These are phyloP conservation scores for Thymelicus acteon DNA, from an alignment of 2,888 invertebrate genomes.

Conservation along the genomic window DNA sequence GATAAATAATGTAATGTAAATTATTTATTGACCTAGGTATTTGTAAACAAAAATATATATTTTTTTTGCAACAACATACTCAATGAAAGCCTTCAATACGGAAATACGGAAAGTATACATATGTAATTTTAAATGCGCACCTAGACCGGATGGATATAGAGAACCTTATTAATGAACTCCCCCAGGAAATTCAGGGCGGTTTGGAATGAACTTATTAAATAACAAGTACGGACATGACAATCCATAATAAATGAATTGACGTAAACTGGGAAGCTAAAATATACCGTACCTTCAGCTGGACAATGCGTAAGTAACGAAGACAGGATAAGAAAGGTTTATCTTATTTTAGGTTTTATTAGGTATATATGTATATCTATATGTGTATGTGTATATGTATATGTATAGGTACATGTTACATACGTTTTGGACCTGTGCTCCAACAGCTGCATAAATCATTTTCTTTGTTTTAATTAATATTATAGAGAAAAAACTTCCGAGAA, in stretches of 20 bases:
- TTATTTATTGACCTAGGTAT: no score
- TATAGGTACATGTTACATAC: no score
- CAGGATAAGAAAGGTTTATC: neutral
- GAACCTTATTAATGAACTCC: slow-evolving; percentile 21
- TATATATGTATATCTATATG: no score
- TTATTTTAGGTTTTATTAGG: no score
- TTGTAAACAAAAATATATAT: no score
- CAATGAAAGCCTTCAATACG: neutral
- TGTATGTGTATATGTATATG: no score
- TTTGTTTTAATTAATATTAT: no score
- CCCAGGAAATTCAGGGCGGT: slow-evolving; percentile 23
- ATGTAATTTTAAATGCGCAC: slow-evolving; percentile 3
- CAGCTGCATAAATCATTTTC: no score
- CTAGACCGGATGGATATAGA: slow-evolving; percentile 1
- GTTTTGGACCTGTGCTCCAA: no score
- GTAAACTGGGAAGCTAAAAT: neutral
- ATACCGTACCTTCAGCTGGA: neutral
- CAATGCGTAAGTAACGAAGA: neutral
- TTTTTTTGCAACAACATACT: neutral
- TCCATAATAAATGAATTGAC: slow-evolving; percentile 25
- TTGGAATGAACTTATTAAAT: slow-evolving; percentile 30
- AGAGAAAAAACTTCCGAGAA: no score
- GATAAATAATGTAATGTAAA: no score
- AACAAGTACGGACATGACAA: slow-evolving; percentile 23
- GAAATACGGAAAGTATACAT: neutral